Conservation (phyloP, 2,888 invertebrate species). For the Blera fallax region DNA sequence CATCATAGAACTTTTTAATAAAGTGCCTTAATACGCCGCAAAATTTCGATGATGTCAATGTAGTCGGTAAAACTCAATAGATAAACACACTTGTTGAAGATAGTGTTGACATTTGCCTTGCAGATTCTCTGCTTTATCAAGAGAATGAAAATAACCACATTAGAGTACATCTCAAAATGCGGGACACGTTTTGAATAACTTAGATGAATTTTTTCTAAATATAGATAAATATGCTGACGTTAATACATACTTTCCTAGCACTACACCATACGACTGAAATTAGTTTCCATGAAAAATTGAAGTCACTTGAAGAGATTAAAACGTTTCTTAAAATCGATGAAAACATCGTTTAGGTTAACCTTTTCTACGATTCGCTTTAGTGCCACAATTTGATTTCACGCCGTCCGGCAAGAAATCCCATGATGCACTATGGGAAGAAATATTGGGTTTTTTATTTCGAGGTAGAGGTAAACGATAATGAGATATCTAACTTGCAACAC, state of each 20-base stretch:
- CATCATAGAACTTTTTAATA: too few relatives aligned
- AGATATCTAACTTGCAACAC: too few relatives aligned
- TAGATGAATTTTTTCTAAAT: neutral
- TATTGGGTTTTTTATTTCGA: too few relatives aligned
- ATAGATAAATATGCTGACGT: neutral
- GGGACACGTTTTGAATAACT: neutral
- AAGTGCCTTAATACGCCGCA: neutral
- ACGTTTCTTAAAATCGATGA: too few relatives aligned
- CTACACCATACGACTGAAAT: neutral
- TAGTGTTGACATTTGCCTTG: neutral
- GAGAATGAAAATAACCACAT: neutral
- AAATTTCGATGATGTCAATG: neutral
- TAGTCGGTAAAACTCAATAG: neutral
- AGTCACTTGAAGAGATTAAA: too few relatives aligned
- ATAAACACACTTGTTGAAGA: neutral
- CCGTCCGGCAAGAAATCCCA: too few relatives aligned
- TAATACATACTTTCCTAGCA: neutral
- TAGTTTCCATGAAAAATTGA: neutral
- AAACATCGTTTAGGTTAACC: too few relatives aligned
- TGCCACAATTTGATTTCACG: too few relatives aligned
- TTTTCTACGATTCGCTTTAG: too few relatives aligned
- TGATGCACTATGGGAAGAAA: too few relatives aligned
- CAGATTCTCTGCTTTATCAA: neutral
- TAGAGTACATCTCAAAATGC: neutral
- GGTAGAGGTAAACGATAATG: too few relatives aligned